Percentiles rank a stretch among this genome's conserved stretches.
These are phyloP conservation scores for Ephydatia muelleri DNA, from an alignment of 37 sponge, comb jelly and placozoan genomes.

Conservation along the genomic window DNA sequence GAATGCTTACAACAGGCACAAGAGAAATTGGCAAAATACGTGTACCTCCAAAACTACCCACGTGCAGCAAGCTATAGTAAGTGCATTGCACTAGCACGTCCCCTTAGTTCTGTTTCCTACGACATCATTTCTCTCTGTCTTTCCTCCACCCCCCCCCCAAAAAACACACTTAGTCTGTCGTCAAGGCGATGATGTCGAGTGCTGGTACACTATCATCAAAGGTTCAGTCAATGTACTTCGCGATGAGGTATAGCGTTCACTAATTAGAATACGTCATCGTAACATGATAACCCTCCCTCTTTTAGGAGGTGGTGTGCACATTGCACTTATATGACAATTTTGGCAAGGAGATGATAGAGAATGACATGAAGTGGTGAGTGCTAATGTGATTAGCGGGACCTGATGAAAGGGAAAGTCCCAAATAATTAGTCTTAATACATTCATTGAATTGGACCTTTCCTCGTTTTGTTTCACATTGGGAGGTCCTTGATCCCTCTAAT, in stretches of 20 bases:
- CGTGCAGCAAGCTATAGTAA: background rate
- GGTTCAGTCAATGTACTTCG: conserved; percentile 9
- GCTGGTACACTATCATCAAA: background rate
- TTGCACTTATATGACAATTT: background rate
- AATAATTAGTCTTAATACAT: too few species aligned
- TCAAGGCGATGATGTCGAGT: background rate
- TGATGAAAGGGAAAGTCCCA: too few species aligned
- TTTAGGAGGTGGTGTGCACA: conserved; percentile 11
- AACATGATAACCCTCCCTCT: background rate
- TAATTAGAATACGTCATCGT: background rate
- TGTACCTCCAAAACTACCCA: background rate
- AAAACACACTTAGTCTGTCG: background rate
- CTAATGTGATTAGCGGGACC: background rate
- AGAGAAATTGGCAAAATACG: background rate
- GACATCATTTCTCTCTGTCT: background rate
- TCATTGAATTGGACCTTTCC: too few species aligned
- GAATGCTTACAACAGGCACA: background rate
- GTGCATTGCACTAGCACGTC: background rate
- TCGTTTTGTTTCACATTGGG: too few species aligned
- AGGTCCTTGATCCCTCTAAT: too few species aligned
- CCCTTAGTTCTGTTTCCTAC: too few species aligned
- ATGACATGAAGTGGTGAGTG: background rate
- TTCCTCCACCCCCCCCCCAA: background rate
- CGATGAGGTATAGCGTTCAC: background rate
- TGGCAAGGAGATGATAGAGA: background rate